A percentile compares a stretch with the other conserved stretches of the same genome.
Evolutionary conservation across 1,140 invertebrate species (phyloP).

Genomic region (Hylyphantes graminicola): DNA sequence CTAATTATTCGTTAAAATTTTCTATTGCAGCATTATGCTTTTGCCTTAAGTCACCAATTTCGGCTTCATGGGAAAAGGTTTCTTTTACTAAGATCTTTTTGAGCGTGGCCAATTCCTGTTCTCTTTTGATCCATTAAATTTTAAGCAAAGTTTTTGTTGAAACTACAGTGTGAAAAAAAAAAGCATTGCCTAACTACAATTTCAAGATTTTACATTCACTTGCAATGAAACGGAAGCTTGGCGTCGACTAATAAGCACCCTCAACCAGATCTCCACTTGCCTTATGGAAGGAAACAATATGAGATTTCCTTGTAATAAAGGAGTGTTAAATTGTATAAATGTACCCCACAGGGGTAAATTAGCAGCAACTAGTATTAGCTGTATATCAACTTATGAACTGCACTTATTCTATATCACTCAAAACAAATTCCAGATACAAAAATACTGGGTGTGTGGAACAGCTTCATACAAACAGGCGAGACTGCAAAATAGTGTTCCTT

Average conservation of each 20-base stretch:
- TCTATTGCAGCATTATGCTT: too few relatives aligned
- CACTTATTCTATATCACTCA: slow-evolving; percentile 56
- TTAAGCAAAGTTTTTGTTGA: neutral
- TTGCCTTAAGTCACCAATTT: too few relatives aligned
- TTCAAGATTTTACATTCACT: neutral
- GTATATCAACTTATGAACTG: slow-evolving; percentile 44
- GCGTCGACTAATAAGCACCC: slow-evolving; percentile 12
- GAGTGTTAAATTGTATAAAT: slow-evolving; percentile 47
- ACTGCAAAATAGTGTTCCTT: neutral
- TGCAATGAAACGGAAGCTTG: slow-evolving; percentile 1
- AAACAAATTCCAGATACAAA: slow-evolving; percentile 49
- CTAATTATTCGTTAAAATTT: too few relatives aligned
- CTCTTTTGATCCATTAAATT: too few relatives aligned
- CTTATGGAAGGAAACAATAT: slow-evolving; percentile 27
- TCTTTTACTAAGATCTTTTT: too few relatives aligned
- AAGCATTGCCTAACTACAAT: neutral
- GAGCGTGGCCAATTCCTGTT: too few relatives aligned
- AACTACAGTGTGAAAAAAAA: neutral
- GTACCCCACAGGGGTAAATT: slow-evolving; percentile 60
- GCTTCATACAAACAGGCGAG: neutral
- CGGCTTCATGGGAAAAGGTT: too few relatives aligned
- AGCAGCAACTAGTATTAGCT: slow-evolving; percentile 59
- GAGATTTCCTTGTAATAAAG: slow-evolving; percentile 56
- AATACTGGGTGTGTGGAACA: slow-evolving; percentile 28
- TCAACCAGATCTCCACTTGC: slow-evolving; percentile 34